A percentile compares a stretch with the other conserved stretches of the same genome.
phyloP scores from a whole-genome alignment of 35 echinoderm and acorn worm species.

The Anneissia japonica region DNA sequence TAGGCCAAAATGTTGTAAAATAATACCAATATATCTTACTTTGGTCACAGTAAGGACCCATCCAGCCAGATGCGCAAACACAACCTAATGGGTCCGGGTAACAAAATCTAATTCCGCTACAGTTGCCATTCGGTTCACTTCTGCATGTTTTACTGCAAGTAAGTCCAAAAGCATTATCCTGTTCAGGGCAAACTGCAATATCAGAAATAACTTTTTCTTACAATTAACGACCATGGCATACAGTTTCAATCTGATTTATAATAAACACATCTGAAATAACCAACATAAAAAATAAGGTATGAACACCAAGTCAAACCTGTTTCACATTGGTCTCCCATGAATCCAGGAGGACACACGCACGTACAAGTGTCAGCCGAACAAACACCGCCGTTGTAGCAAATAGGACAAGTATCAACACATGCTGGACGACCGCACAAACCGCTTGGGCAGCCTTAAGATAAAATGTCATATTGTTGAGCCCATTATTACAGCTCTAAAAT shows the following conservation, averaged over 20 bases:
- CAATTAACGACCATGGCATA: too few species aligned
- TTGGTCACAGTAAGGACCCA: background rate
- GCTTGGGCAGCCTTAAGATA: background rate
- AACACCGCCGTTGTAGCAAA: background rate
- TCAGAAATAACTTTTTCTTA: too few species aligned
- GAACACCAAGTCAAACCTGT: too few species aligned
- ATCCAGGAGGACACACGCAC: background rate
- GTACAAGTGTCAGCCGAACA: background rate
- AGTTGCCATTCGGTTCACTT: background rate
- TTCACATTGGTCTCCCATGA: background rate
- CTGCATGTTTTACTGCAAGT: background rate
- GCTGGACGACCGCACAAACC: background rate
- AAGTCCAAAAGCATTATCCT: background rate
- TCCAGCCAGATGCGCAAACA: background rate
- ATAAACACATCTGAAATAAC: too few species aligned
- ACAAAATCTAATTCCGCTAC: background rate
- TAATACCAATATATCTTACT: too few species aligned
- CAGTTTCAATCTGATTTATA: too few species aligned
- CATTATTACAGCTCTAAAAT: too few species aligned
- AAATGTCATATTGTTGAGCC: background rate
- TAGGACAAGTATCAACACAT: background rate
- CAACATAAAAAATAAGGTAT: too few species aligned
- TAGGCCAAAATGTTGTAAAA: too few species aligned
- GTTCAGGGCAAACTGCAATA: background rate
- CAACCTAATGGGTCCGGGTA: background rate